These are phyloP conservation scores for Cepphus grylle DNA, from an alignment of 2,113 vertebrate genomes.

Conservation along the genomic window DNA sequence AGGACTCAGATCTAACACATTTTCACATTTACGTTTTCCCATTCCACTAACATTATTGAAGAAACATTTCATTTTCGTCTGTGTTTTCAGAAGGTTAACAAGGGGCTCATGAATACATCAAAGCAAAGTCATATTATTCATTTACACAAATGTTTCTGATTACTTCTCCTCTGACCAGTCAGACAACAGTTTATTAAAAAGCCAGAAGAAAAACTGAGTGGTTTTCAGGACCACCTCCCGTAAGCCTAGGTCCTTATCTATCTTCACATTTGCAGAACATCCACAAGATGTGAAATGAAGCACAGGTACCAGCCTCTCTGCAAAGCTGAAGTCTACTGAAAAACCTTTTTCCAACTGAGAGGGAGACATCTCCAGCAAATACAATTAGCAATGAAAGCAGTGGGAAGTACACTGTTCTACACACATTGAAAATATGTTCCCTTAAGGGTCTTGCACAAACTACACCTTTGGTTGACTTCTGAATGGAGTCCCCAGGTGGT, in stretches of 20 bases:
- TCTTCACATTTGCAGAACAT: not conserved
- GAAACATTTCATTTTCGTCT: constrained; percentile 41
- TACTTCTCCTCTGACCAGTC: not conserved
- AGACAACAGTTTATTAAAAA: constrained; percentile 12
- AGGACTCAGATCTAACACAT: constrained; percentile 3
- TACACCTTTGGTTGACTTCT: constrained; percentile 49
- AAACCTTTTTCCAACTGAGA: not conserved
- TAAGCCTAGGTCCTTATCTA: not conserved
- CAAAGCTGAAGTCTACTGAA: not conserved
- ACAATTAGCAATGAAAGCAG: not conserved
- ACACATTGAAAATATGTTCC: not conserved
- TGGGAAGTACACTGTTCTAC: not conserved
- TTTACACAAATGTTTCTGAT: constrained; percentile 52
- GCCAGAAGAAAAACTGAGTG: rapidly evolving
- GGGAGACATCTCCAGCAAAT: not conserved
- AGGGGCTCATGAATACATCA: constrained; percentile 35
- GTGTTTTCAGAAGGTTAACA: constrained; percentile 29
- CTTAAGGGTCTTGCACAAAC: constrained; percentile 9
- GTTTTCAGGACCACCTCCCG: not conserved
- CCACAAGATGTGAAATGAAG: not conserved
- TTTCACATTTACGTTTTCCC: not conserved
- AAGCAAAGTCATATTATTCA: constrained; percentile 26
- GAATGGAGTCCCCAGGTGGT: constrained; percentile 71
- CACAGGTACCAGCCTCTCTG: not conserved
- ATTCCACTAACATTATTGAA: not conserved